A percentile compares a stretch with the other conserved stretches of the same genome.
Evolutionary conservation across 2,888 invertebrate genomes (phyloP).

Genomic region (Diarsia rubi): DNA sequence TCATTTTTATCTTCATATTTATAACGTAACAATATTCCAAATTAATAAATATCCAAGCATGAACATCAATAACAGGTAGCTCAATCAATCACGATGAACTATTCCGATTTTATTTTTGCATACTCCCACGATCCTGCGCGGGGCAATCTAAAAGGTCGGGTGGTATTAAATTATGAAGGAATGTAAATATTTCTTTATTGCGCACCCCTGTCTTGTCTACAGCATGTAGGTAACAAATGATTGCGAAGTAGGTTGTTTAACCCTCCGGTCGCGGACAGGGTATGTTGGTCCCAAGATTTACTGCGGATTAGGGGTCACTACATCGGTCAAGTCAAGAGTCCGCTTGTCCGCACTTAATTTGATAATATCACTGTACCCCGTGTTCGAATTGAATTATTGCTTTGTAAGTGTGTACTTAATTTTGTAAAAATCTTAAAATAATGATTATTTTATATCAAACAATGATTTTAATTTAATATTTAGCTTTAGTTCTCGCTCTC

Average conservation of each 20-base stretch:
- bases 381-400: conserved; percentile 77
- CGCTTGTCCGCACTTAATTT: conserved; percentile 84
- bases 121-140: conserved; percentile 34
- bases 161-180: conserved; percentile 68
- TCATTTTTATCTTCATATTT: conserved; percentile 20
- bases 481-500: background rate
- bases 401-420: conserved; percentile 25
- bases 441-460: no score
- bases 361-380: conserved; percentile 79
- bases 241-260: conserved; percentile 87
- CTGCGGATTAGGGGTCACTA: conserved; percentile 90
- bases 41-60: conserved; percentile 47
- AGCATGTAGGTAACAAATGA: conserved; percentile 87
- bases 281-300: conserved; percentile 86
- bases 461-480: background rate
- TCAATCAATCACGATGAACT: conserved; percentile 53
- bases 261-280: conserved; percentile 78
- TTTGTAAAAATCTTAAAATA: conserved; percentile 1
- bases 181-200: conserved; percentile 71
- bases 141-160: conserved; percentile 53
- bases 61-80: conserved; percentile 51
- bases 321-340: conserved; percentile 88
- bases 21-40: conserved; percentile 19
- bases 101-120: conserved; percentile 48
- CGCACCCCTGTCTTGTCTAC: conserved; percentile 79